phyloP scores from a whole-genome alignment of 2,888 invertebrate species.

The Cosmia trapezina region DNA sequence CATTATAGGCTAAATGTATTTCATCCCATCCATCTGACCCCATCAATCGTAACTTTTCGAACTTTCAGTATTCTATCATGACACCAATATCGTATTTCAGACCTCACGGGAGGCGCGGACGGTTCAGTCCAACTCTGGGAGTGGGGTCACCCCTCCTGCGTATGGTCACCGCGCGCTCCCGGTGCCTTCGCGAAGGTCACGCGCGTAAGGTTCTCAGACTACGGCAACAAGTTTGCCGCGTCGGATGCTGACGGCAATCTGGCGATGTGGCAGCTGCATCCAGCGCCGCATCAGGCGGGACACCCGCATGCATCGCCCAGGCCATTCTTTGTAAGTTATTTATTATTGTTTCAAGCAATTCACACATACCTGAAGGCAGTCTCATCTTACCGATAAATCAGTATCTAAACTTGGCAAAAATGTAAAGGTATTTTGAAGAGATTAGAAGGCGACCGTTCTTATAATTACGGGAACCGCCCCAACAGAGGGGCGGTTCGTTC shows the following conservation, averaged over 20 bases:
- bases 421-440: too few relatives aligned
- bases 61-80: not conserved
- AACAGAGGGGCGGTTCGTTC: not conserved
- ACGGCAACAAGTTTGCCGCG: constrained; percentile 99
- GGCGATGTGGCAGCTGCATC: constrained; percentile 98
- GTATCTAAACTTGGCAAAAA: too few relatives aligned
- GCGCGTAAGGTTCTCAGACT: constrained; percentile 98
- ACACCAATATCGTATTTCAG: constrained; percentile 79
- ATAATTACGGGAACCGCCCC: too few relatives aligned
- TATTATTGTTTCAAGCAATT: constrained; percentile 21
- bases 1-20: not conserved
- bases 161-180: constrained; percentile 97
- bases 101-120: constrained; percentile 98
- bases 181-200: constrained; percentile 99
- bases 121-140: constrained; percentile 99
- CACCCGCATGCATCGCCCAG: constrained; percentile 91
- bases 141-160: constrained; percentile 98
- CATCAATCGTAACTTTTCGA: not conserved
- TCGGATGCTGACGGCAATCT: constrained; percentile 99
- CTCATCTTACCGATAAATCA: too few relatives aligned
- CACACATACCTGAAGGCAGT: too few relatives aligned
- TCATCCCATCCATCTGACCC: not conserved
- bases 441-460: too few relatives aligned
- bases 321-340: constrained; percentile 95
- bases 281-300: constrained; percentile 90